Base-by-base conservation (phyloP, 2,797 vertebrate species). In the Diglossa cyanea region DNA sequence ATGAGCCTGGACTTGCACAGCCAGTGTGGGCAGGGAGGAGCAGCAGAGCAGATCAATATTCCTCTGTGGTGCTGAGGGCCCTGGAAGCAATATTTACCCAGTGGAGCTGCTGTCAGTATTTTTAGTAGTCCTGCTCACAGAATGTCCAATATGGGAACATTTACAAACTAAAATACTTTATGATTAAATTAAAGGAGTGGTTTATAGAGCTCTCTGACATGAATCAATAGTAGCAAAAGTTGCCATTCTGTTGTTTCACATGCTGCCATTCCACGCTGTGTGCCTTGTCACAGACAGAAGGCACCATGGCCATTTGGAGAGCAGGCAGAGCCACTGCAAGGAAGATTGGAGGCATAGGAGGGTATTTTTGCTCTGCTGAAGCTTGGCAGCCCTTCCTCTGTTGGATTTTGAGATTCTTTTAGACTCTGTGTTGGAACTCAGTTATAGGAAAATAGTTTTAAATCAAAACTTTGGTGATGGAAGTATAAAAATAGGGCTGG, bases 401-500 rank as follows among this genome's bases (percentile, higher is more conserved):
- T 37, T 80, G 50, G 57, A 35, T 91, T 88, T 80, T 65, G 76
- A 88, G 73, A 66, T 1, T 2, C 42, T 93, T 95, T 83, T 85
- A 92, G 81, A 79, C 23, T 55, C 48, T 40, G 4, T 50, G 55
- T 71, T 95, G 85, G 82, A 94, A 88, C 47, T 90, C 10, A 6
- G 73, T 62, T 81, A 65, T 55, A 92, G 79, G 88, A 95, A 95
- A 86, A 93, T 71, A 86, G 60, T 86, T 90, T 47, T 73, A 86
- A 86, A 67, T 94, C 60, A 81, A 79, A 94, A 90, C 58, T 67
- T 82, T 3, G 50, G 28, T 63, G 58, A 75, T 86, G 63, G 13
- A 81, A 75, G 26, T 70, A 76, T 84, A 93, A 97, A 95, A 94
- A 95, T 77, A 94, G 76, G 37, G 31, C 79, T 90, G 51, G 58